Percentiles rank a stretch among this genome's conserved stretches.
These are phyloP conservation scores for Poeciliopsis presidionis DNA, from an alignment of 2,797 vertebrate genomes.

Conservation along the genomic window DNA sequence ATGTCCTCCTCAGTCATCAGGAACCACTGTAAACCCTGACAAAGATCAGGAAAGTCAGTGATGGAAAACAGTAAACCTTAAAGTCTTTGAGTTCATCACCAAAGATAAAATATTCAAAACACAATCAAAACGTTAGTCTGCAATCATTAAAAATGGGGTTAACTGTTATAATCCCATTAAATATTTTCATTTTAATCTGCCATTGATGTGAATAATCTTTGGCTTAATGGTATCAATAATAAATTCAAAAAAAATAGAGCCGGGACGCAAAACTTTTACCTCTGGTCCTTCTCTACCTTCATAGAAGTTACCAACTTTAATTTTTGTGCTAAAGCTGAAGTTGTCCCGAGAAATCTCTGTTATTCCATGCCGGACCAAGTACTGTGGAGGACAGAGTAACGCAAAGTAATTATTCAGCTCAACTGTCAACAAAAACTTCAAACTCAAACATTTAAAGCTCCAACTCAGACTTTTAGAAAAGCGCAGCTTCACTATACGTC, in stretches of 20 bases:
- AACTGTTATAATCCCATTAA: background rate
- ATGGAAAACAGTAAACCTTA: slow-evolving; percentile 1
- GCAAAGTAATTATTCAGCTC: slow-evolving; percentile 17
- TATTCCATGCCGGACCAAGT: slow-evolving; percentile 94
- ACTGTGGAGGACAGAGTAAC: slow-evolving; percentile 81
- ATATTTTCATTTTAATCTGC: background rate
- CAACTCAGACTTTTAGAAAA: slow-evolving; percentile 1
- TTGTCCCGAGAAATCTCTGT: slow-evolving; percentile 94
- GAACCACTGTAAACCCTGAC: slow-evolving; percentile 92
- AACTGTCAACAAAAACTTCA: background rate
- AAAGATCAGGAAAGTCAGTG: background rate
- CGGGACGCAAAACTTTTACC: slow-evolving; percentile 76
- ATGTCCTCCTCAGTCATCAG: slow-evolving; percentile 91
- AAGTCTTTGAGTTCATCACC: background rate
- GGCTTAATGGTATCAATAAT: background rate
- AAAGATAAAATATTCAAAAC: background rate
- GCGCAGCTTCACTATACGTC: background rate
- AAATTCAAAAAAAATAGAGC: background rate
- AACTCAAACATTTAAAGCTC: slow-evolving; percentile 9
- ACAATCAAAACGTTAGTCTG: background rate
- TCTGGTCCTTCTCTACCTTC: slow-evolving; percentile 95
- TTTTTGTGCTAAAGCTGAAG: slow-evolving; percentile 99
- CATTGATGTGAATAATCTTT: background rate
- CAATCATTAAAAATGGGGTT: background rate
- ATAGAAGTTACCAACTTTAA: slow-evolving; percentile 97